Base-by-base conservation (phyloP, 2,113 vertebrate species). In the Eclectus roratus region DNA sequence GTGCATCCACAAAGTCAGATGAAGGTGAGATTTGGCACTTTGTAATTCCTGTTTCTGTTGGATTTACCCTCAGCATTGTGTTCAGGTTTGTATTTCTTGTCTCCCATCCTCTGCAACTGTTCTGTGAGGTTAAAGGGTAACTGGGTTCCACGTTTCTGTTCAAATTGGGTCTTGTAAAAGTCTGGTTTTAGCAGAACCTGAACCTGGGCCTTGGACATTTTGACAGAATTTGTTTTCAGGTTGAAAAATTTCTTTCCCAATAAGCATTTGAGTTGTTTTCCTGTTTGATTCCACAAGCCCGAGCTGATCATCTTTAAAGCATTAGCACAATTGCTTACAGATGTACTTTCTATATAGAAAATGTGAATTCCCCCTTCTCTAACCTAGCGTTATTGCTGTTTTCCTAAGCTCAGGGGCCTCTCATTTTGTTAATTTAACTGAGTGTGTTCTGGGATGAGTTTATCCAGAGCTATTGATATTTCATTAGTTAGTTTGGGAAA, bases 271-370 rank as follows among this genome's bases (percentile, higher is more conserved):
- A 28, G 80, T 81, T 94, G 60, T 86, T 94, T 96, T 93, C 88
- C 77, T 53, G 79, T 50, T 61, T 39, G 49, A 93, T 33, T 91
- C 92, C 76, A 21, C 77, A 79, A 88, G 60, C 74, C 76, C 37
- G 39, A 41, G 80, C 28, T 49, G 71, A 64, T 86, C 88, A 89
- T 74, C 79, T 97, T 93, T 92, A 93, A 93, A 91, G 63, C 88
- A 84, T 95, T 80, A 94, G 60, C 83, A 66, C 74, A 91, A 85
- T 85, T 96, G 73, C 93, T 92, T 90, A 15, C 94, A 94, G 88
- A 93, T 88, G 86, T 76, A 55, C 55, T 70, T 77, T 68, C 27
- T 61, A 29, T 64, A 63, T 70, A 47, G 83, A 87, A 44, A 58
- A 52, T 10, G 23, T 41, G 16, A 53, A 80, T 96, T 83, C 13